Conservation (phyloP, 1,140 invertebrate species). For the Sinella curviseta region DNA sequence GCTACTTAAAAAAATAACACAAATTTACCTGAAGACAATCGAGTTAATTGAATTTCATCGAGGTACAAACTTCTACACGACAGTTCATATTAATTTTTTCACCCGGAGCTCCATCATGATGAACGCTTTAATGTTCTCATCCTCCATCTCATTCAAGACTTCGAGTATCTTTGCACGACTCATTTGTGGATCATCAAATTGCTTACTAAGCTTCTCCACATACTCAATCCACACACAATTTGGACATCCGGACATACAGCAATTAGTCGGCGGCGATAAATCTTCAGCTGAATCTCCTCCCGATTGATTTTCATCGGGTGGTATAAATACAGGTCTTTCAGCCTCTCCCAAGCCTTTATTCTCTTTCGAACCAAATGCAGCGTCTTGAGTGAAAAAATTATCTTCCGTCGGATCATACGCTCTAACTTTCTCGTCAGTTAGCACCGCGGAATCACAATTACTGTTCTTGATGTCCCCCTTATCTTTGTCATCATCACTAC, state of each 20-base stretch:
- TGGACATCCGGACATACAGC: constrained; percentile 89
- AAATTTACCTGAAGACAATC: no score
- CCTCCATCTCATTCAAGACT: constrained; percentile 74
- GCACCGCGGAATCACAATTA: not conserved
- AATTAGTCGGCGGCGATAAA: constrained; percentile 66
- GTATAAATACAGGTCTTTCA: constrained; percentile 24
- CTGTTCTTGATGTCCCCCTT: not conserved
- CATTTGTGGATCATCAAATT: constrained; percentile 58
- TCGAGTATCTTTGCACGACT: constrained; percentile 68
- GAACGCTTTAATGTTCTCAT: constrained; percentile 79
- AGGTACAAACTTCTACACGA: no score
- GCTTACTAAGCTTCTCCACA: constrained; percentile 73
- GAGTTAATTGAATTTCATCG: no score
- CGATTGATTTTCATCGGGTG: not conserved
- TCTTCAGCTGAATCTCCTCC: not conserved
- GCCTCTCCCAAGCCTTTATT: constrained; percentile 35
- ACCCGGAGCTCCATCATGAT: constrained; percentile 70
- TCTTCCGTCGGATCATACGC: not conserved
- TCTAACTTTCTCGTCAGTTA: not conserved
- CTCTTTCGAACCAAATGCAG: constrained; percentile 32
- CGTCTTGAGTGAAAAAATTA: constrained; percentile 2
- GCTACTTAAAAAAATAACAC: no score
- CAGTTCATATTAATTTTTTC: constrained; percentile 21
- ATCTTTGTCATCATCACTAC: not conserved
- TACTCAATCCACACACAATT: constrained; percentile 95